These are phyloP conservation scores for Lethocerus indicus DNA, from an alignment of 1,140 invertebrate species.

Conservation along the genomic window DNA sequence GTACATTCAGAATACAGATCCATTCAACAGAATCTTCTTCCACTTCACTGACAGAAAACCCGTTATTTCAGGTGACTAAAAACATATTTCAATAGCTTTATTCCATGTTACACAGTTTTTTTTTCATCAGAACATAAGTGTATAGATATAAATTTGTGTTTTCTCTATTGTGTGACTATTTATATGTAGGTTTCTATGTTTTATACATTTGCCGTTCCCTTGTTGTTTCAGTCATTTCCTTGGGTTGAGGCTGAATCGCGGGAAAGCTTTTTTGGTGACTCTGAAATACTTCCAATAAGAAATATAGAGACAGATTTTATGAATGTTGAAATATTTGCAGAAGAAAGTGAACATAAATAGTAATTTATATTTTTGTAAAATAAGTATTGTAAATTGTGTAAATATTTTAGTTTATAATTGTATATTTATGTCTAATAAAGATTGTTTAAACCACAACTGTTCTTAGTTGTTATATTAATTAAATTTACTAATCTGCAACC, in stretches of 20 bases:
- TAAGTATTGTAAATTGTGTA: too few relatives aligned
- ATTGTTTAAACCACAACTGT: too few relatives aligned
- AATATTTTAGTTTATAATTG: neutral
- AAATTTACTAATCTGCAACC: too few relatives aligned
- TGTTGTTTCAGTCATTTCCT: slow-evolving; percentile 14
- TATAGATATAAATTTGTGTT: neutral
- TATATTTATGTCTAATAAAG: neutral
- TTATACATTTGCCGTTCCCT: neutral
- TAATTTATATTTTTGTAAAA: too few relatives aligned
- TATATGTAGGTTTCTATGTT: neutral
- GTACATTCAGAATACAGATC: slow-evolving; percentile 34
- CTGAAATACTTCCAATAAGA: slow-evolving; percentile 12
- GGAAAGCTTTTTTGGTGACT: neutral
- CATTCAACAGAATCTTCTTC: slow-evolving; percentile 34
- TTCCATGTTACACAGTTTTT: neutral
- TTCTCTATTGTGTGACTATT: neutral
- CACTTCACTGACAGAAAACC: slow-evolving; percentile 18
- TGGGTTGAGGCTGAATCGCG: slow-evolving; percentile 9
- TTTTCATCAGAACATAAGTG: neutral
- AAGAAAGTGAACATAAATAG: too few relatives aligned
- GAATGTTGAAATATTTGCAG: slow-evolving; percentile 13
- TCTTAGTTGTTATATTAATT: too few relatives aligned
- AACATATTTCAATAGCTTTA: neutral
- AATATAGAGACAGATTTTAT: slow-evolving; percentile 13
- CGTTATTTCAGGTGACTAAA: slow-evolving; percentile 5